Percentiles rank a stretch among this genome's conserved stretches.
phyloP scores from a whole-genome alignment of 1,140 invertebrate species.

The Drosophila orosa region DNA sequence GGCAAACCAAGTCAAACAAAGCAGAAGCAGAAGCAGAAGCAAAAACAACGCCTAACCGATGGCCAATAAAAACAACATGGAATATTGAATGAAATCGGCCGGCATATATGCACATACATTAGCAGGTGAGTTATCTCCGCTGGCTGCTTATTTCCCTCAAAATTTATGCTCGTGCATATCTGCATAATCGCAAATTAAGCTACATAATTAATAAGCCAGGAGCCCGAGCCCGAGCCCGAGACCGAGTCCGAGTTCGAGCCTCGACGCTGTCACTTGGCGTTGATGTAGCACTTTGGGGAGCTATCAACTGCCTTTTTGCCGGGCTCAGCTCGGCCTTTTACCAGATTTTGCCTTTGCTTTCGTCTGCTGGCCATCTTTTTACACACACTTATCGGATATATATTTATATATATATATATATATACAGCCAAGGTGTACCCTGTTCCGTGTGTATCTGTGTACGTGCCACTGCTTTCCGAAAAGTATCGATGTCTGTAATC shows the following conservation, averaged over 20 bases:
- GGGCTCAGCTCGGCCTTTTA: slow-evolving; percentile 17
- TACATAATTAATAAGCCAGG: slow-evolving; percentile 79
- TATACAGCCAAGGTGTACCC: slow-evolving; percentile 1
- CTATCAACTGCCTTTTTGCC: slow-evolving; percentile 44
- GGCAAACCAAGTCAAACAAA: slow-evolving; percentile 40
- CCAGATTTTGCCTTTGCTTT: slow-evolving; percentile 29
- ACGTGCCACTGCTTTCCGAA: slow-evolving; percentile 75
- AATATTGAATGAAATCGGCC: slow-evolving; percentile 72
- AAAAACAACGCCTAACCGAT: slow-evolving; percentile 23
- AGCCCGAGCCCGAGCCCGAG: slow-evolving; percentile 11
- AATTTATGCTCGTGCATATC: slow-evolving; percentile 78
- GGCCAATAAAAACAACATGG: slow-evolving; percentile 63
- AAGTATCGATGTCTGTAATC: slow-evolving; percentile 82
- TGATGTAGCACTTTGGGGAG: slow-evolving; percentile 74
- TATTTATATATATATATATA: slow-evolving; percentile 15
- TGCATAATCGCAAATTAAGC: slow-evolving; percentile 81
- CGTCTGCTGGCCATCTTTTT: slow-evolving; percentile 41
- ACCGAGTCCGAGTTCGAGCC: slow-evolving; percentile 3
- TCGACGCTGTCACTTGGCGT: slow-evolving; percentile 60
- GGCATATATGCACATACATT: slow-evolving; percentile 76
- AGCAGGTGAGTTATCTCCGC: slow-evolving; percentile 70
- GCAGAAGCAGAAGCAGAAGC: slow-evolving; percentile 14
- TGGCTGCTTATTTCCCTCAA: slow-evolving; percentile 56
- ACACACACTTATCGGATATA: slow-evolving; percentile 13
- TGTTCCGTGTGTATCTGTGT: slow-evolving; percentile 41